Evolutionary conservation across 2,888 invertebrate genomes (phyloP).

Genomic region (Tridacna crocea): DNA sequence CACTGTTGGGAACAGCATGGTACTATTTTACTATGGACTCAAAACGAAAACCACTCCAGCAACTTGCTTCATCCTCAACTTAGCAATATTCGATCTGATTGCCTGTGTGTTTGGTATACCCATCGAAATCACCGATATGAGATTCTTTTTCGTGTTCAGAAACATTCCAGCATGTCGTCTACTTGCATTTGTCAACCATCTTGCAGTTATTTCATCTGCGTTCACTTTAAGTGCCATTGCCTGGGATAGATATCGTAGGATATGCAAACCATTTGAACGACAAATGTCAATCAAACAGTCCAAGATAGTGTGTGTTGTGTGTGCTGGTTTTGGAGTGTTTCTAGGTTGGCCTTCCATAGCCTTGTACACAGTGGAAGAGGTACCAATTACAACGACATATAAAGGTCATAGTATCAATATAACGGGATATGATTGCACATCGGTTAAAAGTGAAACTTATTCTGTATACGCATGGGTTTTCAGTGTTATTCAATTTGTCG

Average conservation of each 20-base stretch:
- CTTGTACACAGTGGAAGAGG: slow-evolving; percentile 68
- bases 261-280: slow-evolving; percentile 72
- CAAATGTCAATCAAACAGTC: slow-evolving; percentile 69
- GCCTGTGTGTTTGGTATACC: slow-evolving; percentile 73
- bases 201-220: slow-evolving; percentile 69
- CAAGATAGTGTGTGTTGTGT: slow-evolving; percentile 52
- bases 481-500: slow-evolving; percentile 68
- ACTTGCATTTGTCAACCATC: slow-evolving; percentile 69
- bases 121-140: slow-evolving; percentile 72
- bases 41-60: slow-evolving; percentile 74
- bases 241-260: slow-evolving; percentile 72
- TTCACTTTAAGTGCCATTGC: slow-evolving; percentile 71
- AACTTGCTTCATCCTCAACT: slow-evolving; percentile 70
- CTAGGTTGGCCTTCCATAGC: slow-evolving; percentile 68
- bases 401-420: slow-evolving; percentile 28
- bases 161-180: slow-evolving; percentile 67
- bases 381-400: slow-evolving; percentile 56
- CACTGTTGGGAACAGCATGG: slow-evolving; percentile 68
- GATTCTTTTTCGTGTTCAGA: slow-evolving; percentile 68
- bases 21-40: slow-evolving; percentile 70
- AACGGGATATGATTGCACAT: slow-evolving; percentile 73
- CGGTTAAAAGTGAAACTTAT: slow-evolving; percentile 58
- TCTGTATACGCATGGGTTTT: slow-evolving; percentile 68
- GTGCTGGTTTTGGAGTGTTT: slow-evolving; percentile 47
- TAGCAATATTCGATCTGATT: slow-evolving; percentile 72